These are phyloP conservation scores for Ctenoplectra terminalis DNA, from an alignment of 1,140 invertebrate genomes.

Conservation along the genomic window DNA sequence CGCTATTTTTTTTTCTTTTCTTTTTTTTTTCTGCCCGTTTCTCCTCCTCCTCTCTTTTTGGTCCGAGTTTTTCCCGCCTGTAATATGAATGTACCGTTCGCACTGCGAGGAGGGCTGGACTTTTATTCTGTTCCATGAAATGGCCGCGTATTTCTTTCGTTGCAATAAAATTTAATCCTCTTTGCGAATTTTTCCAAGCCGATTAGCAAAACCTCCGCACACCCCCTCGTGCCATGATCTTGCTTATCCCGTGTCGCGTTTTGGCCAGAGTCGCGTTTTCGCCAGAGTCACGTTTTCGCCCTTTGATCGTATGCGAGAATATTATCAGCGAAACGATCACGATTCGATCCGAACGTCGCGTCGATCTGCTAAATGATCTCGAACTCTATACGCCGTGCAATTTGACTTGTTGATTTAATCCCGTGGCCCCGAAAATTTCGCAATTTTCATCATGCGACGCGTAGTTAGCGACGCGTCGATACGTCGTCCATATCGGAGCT, in stretches of 20 bases:
- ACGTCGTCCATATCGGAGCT: neutral
- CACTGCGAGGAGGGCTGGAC: neutral
- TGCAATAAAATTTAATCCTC: constrained; percentile 54
- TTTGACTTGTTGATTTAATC: constrained; percentile 67
- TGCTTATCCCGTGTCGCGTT: constrained; percentile 20
- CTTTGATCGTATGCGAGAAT: constrained; percentile 41
- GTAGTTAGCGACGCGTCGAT: constrained; percentile 12
- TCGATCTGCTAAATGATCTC: neutral
- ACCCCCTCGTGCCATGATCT: neutral
- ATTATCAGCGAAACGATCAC: constrained; percentile 49
- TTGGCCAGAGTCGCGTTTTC: neutral
- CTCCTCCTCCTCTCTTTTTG: neutral
- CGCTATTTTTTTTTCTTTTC: neutral
- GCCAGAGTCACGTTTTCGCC: neutral
- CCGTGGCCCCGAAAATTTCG: constrained; percentile 40
- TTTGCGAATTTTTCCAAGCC: constrained; percentile 48
- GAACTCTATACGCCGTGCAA: neutral
- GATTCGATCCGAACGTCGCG: constrained; percentile 1
- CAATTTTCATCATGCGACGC: constrained; percentile 47
- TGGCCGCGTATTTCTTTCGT: constrained; percentile 44
- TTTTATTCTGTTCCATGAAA: constrained; percentile 18
- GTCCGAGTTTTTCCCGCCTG: neutral
- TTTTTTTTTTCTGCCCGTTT: neutral
- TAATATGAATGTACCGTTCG: constrained; percentile 19
- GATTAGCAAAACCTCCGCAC: constrained; percentile 40